Conservation (phyloP, 2,113 vertebrate genomes). For the Chloroceryle aenea region DNA sequence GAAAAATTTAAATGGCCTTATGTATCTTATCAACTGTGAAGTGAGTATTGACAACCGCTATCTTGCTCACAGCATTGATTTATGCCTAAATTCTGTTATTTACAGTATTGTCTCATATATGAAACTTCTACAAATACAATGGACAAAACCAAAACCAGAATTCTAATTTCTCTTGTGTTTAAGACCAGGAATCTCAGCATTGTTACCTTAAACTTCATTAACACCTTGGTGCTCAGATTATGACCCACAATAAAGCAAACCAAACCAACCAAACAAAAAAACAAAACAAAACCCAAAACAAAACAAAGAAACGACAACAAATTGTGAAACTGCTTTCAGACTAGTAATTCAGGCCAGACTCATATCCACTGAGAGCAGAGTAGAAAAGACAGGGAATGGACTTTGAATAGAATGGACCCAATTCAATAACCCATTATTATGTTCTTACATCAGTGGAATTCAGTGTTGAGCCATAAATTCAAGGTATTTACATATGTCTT, state of each 20-base stretch:
- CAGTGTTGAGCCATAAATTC: neutral
- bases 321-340: neutral
- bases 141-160: neutral
- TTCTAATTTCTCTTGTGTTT: neutral
- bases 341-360: neutral
- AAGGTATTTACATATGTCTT: neutral
- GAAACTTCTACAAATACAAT: neutral
- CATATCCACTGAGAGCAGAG: neutral
- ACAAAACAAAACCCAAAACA: too few relatives aligned
- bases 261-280: too few relatives aligned
- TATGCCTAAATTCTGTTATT: neutral
- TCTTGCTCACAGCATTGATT: neutral
- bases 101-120: neutral
- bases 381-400: neutral
- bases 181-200: neutral
- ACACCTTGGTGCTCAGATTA: neutral
- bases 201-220: neutral
- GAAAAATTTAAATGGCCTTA: neutral
- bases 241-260: too few relatives aligned
- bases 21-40: neutral
- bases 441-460: neutral
- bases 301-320: neutral
- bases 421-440: neutral
- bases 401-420: neutral
- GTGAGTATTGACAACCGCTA: neutral